phyloP scores from a whole-genome alignment of 2,113 vertebrate genomes.

The Orientallactaga bullata region DNA sequence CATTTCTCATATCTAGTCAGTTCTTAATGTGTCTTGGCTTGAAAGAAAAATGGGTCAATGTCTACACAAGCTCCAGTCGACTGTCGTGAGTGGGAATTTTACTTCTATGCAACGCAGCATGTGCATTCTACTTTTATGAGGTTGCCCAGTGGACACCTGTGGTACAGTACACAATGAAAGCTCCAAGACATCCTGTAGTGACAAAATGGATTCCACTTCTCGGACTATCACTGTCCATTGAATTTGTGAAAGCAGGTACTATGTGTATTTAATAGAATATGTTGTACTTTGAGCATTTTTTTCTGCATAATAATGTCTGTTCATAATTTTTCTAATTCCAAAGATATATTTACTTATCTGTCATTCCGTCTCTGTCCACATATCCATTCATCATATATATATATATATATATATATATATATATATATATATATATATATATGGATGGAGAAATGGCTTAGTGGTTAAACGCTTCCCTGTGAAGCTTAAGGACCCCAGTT shows the following conservation, averaged over 20 bases:
- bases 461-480: no score
- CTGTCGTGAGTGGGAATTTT: background rate
- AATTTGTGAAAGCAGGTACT: background rate
- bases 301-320: background rate
- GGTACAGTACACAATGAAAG: background rate
- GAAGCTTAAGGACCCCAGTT: no score
- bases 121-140: background rate
- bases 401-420: no score
- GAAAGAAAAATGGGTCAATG: slow-evolving; percentile 9
- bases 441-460: no score
- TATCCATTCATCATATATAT: background rate
- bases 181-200: background rate
- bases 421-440: no score
- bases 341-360: background rate
- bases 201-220: background rate
- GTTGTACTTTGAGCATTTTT: background rate
- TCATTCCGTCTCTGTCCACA: background rate
- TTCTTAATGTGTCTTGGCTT: background rate
- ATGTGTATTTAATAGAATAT: background rate
- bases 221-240: background rate
- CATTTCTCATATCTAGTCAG: background rate
- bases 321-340: slow-evolving; percentile 20
- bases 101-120: background rate
- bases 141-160: background rate
- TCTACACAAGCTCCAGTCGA: background rate